Conservation (phyloP, 2,113 vertebrate genomes). For the Aptenodytes patagonicus region DNA sequence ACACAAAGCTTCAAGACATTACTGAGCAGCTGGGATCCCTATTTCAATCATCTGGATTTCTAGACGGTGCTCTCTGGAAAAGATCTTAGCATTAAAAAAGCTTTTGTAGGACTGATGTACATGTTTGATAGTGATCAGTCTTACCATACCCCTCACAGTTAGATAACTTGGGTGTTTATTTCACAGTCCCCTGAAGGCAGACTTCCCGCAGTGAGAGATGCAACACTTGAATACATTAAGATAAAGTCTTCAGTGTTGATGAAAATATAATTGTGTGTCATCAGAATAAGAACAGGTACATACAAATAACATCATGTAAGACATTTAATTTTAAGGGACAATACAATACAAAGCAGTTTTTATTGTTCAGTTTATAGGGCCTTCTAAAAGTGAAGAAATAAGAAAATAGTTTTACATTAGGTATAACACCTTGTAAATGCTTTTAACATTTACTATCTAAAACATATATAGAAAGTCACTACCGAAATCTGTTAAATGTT, state of each 20-base stretch:
- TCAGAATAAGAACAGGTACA: not conserved
- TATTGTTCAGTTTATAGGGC: not conserved
- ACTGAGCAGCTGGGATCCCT: not conserved
- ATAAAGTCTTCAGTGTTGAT: not conserved
- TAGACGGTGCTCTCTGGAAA: not conserved
- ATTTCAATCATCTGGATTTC: not conserved
- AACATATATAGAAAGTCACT: not conserved
- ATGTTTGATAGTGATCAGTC: not conserved
- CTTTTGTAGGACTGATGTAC: not conserved
- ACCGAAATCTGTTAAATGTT: not conserved
- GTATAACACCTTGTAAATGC: not conserved
- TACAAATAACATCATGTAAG: not conserved
- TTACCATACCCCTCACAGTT: not conserved
- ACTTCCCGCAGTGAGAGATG: not conserved
- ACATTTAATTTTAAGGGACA: not conserved
- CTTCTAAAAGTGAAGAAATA: not conserved
- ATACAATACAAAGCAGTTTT: not conserved
- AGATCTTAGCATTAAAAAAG: not conserved
- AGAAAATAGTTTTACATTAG: not conserved
- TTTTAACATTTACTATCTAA: not conserved
- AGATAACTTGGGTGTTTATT: not conserved
- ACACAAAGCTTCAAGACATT: not conserved
- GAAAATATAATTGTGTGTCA: not conserved
- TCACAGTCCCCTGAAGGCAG: not conserved
- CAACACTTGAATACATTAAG: not conserved